phyloP scores from a whole-genome alignment of 1,140 invertebrate genomes.

The Drosophila rufa region DNA sequence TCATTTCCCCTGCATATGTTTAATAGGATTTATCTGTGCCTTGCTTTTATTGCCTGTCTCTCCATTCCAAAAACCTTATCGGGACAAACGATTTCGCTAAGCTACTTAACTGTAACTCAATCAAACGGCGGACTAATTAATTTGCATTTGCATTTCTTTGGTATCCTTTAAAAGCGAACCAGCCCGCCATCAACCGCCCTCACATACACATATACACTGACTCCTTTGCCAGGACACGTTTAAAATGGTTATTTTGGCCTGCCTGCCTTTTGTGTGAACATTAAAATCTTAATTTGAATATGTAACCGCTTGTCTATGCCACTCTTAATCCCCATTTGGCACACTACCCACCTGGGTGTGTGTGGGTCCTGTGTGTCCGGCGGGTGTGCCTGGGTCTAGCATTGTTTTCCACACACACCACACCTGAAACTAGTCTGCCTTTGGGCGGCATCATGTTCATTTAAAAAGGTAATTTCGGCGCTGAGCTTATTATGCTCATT shows the following conservation, averaged over 20 bases:
- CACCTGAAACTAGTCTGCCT: slow-evolving; percentile 24
- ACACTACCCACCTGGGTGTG: slow-evolving; percentile 13
- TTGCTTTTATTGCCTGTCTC: slow-evolving; percentile 9
- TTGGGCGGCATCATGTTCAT: slow-evolving; percentile 72
- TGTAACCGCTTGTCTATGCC: slow-evolving; percentile 77
- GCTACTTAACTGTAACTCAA: slow-evolving; percentile 53
- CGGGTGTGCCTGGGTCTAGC: slow-evolving; percentile 24
- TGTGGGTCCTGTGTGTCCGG: slow-evolving; percentile 17
- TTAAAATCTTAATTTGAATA: slow-evolving; percentile 84
- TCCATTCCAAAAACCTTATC: slow-evolving; percentile 26
- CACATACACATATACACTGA: background rate
- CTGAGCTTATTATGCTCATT: slow-evolving; percentile 83
- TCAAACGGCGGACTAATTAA: slow-evolving; percentile 65
- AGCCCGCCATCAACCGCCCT: too few species aligned
- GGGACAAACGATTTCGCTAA: slow-evolving; percentile 29
- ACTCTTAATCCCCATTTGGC: slow-evolving; percentile 68
- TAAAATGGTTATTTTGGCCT: slow-evolving; percentile 39
- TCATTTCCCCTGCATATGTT: slow-evolving; percentile 3
- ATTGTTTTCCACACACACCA: slow-evolving; percentile 23
- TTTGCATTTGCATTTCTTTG: slow-evolving; percentile 69
- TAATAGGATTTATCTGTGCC: slow-evolving; percentile 1
- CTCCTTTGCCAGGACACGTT: slow-evolving; percentile 2
- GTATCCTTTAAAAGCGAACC: slow-evolving; percentile 19
- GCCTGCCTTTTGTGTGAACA: slow-evolving; percentile 65
- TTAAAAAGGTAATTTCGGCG: slow-evolving; percentile 81